A percentile compares a stretch with the other conserved stretches of the same genome.
phyloP scores from a whole-genome alignment of 2,888 invertebrate species.

The Mesopsocus fuscifrons region DNA sequence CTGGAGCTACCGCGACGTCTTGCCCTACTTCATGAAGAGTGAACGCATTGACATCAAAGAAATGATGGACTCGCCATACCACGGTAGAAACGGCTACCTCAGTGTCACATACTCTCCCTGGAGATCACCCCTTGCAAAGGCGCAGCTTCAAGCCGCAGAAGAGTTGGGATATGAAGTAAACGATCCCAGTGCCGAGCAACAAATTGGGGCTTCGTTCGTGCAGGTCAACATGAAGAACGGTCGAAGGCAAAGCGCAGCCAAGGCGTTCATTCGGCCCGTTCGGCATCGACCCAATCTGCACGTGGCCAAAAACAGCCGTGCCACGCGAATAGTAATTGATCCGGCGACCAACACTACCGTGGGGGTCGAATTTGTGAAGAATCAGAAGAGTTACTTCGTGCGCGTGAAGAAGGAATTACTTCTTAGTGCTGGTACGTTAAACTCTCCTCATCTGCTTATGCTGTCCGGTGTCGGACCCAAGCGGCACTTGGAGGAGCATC shows the following conservation, averaged over 20 bases:
- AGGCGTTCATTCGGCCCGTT: slow-evolving; percentile 56
- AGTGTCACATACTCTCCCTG: slow-evolving; percentile 46
- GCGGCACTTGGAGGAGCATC: slow-evolving; percentile 35
- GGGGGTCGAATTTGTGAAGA: slow-evolving; percentile 51
- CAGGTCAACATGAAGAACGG: slow-evolving; percentile 54
- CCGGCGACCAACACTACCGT: slow-evolving; percentile 35
- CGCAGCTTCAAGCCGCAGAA: slow-evolving; percentile 43
- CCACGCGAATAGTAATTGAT: slow-evolving; percentile 45
- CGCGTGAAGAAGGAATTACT: slow-evolving; percentile 55
- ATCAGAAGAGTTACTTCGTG: slow-evolving; percentile 30
- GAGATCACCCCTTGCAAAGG: slow-evolving; percentile 36
- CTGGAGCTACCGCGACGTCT: slow-evolving; percentile 54
- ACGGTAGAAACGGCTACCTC: slow-evolving; percentile 44
- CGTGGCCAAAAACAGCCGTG: slow-evolving; percentile 47
- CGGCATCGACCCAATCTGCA: slow-evolving; percentile 43
- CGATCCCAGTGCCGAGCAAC: slow-evolving; percentile 42
- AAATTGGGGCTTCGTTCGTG: slow-evolving; percentile 46
- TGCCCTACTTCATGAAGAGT: slow-evolving; percentile 61
- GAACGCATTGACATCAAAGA: slow-evolving; percentile 43
- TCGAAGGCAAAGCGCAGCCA: slow-evolving; percentile 55
- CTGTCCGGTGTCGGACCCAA: slow-evolving; percentile 61
- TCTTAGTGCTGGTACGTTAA: slow-evolving; percentile 61
- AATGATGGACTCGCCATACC: slow-evolving; percentile 40
- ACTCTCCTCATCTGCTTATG: slow-evolving; percentile 72
- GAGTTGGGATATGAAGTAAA: slow-evolving; percentile 48